These are phyloP conservation scores for Euphydryas editha DNA, from an alignment of 2,888 invertebrate genomes.

Conservation along the genomic window DNA sequence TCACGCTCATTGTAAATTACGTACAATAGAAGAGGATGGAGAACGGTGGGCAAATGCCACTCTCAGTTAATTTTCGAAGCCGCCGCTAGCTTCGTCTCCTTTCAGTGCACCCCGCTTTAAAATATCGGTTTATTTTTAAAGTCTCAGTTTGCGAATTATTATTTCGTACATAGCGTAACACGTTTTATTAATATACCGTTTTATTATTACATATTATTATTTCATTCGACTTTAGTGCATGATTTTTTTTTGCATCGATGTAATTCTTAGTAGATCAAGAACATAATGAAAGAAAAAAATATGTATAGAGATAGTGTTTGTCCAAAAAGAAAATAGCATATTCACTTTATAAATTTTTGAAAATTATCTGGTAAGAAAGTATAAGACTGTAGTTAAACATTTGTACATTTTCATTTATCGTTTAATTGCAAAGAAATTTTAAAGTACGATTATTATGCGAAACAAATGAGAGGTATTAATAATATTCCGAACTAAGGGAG, in stretches of 20 bases:
- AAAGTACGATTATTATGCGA: slow-evolving; percentile 15
- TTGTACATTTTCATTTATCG: background rate
- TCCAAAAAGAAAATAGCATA: too few species aligned
- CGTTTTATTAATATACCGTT: slow-evolving; percentile 34
- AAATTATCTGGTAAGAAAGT: too few species aligned
- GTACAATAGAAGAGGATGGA: slow-evolving; percentile 55
- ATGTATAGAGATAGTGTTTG: too few species aligned
- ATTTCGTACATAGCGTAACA: slow-evolving; percentile 24
- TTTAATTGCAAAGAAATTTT: slow-evolving; percentile 12
- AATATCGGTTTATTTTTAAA: slow-evolving; percentile 60
- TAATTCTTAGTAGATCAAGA: background rate
- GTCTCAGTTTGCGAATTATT: slow-evolving; percentile 35
- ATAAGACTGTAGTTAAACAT: background rate
- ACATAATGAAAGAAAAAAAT: background rate
- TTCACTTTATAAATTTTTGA: too few species aligned
- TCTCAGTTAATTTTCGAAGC: slow-evolving; percentile 78
- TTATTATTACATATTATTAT: too few species aligned
- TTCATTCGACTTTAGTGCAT: slow-evolving; percentile 5
- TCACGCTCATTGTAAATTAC: slow-evolving; percentile 46
- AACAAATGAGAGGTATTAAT: slow-evolving; percentile 38
- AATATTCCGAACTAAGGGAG: slow-evolving; percentile 31
- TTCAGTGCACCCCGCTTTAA: slow-evolving; percentile 57
- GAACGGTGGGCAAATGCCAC: slow-evolving; percentile 66
- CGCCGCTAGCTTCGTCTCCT: slow-evolving; percentile 64
- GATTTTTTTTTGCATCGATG: background rate